Percentiles rank a stretch among this genome's conserved stretches.
phyloP scores from a whole-genome alignment of 2,888 invertebrate genomes.

The Dasysyrphus albostriatus region DNA sequence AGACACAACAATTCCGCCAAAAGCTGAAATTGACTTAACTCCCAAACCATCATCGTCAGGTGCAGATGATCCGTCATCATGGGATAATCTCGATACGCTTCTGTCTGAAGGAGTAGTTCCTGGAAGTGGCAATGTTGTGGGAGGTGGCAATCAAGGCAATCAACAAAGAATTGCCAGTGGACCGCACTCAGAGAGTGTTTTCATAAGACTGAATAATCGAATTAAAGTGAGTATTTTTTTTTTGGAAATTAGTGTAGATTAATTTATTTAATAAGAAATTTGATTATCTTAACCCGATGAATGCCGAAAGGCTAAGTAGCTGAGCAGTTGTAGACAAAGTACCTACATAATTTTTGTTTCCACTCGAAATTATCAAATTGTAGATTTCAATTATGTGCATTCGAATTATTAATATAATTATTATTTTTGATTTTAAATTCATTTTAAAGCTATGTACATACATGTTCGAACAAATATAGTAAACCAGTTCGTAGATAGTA shows the following conservation, averaged over 20 bases:
- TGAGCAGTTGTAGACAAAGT: too few relatives aligned
- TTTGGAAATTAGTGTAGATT: neutral
- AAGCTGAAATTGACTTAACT: conserved; percentile 46
- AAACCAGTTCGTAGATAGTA: too few relatives aligned
- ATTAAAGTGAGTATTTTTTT: conserved; percentile 89
- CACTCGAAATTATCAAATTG: too few relatives aligned
- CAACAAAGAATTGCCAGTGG: conserved; percentile 80
- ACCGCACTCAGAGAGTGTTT: conserved; percentile 95
- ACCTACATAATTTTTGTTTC: too few relatives aligned
- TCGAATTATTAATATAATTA: too few relatives aligned
- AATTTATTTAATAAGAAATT: too few relatives aligned
- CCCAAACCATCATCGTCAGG: conserved; percentile 11
- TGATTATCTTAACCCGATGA: too few relatives aligned
- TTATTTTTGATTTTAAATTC: too few relatives aligned
- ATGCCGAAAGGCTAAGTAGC: too few relatives aligned
- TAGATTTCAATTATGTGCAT: too few relatives aligned
- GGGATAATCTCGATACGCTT: conserved; percentile 82
- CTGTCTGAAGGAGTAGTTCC: conserved; percentile 77
- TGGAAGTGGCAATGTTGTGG: conserved; percentile 58
- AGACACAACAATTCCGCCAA: conserved; percentile 60
- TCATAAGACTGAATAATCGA: conserved; percentile 96
- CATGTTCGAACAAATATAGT: too few relatives aligned
- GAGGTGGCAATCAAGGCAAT: conserved; percentile 75
- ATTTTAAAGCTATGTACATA: too few relatives aligned
- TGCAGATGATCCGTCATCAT: conserved; percentile 76